Percentiles rank a stretch among this genome's conserved stretches.
phyloP scores from a whole-genome alignment of 2,113 vertebrate species.

The Mirounga angustirostris region DNA sequence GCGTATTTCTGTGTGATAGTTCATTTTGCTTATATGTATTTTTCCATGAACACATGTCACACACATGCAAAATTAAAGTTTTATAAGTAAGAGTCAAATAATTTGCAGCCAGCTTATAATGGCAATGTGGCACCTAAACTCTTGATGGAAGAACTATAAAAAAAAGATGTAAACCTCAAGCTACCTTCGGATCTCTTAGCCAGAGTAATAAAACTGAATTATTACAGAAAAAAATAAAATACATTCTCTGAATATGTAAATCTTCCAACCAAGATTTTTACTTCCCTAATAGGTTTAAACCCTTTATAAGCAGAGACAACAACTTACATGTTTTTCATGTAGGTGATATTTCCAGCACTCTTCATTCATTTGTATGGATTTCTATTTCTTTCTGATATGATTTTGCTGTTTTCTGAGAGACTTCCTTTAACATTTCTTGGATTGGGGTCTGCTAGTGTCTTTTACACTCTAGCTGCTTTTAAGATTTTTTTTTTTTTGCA shows the following conservation, averaged over 20 bases:
- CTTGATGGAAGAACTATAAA: neutral
- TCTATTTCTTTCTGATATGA: neutral
- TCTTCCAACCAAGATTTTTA: neutral
- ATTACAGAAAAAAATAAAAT: neutral
- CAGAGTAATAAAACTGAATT: conserved; percentile 65
- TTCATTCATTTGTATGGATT: neutral
- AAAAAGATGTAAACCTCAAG: conserved; percentile 58
- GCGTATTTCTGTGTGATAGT: conserved; percentile 55
- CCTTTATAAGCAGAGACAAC: neutral
- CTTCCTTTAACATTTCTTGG: neutral
- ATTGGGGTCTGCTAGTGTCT: neutral
- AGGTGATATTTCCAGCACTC: neutral
- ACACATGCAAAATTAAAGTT: conserved; percentile 46
- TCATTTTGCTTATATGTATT: conserved; percentile 59
- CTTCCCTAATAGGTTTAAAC: neutral
- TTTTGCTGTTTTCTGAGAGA: neutral
- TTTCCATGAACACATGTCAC: conserved; percentile 61
- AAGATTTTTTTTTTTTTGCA: neutral
- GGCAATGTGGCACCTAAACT: conserved; percentile 43
- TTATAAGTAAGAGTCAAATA: conserved; percentile 53
- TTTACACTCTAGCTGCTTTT: neutral
- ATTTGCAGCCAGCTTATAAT: conserved; percentile 61
- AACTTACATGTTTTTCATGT: neutral
- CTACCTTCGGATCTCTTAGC: conserved; percentile 27
- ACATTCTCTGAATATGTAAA: neutral